A percentile compares a stretch with the other conserved stretches of the same genome.
These are phyloP conservation scores for Tichodroma muraria DNA, from an alignment of 2,113 vertebrate genomes.

Conservation along the genomic window DNA sequence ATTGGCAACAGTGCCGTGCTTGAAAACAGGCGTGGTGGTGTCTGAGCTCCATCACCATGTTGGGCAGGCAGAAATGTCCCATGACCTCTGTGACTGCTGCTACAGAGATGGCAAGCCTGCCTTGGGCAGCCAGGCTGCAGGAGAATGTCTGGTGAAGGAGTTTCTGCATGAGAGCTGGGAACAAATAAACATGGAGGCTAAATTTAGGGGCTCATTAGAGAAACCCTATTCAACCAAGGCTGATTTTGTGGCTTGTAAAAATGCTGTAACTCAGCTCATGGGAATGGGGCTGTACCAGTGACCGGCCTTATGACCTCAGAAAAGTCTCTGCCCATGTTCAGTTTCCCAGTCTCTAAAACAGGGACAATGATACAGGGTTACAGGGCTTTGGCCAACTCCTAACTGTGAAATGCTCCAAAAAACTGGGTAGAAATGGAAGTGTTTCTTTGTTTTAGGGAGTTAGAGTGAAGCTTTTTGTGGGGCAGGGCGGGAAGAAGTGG, in stretches of 20 bases:
- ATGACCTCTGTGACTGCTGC: background rate
- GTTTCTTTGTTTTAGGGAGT: background rate
- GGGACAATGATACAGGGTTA: background rate
- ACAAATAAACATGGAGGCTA: background rate
- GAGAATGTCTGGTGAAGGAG: background rate
- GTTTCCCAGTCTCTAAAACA: background rate
- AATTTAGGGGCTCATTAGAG: background rate
- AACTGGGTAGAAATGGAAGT: background rate
- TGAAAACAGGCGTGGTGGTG: background rate
- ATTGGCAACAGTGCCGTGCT: background rate
- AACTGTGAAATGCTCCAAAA: background rate
- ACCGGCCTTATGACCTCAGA: background rate
- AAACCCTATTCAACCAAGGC: background rate
- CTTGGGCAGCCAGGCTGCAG: background rate
- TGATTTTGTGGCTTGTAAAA: background rate
- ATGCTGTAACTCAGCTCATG: background rate
- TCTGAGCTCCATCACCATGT: background rate
- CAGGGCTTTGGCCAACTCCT: background rate
- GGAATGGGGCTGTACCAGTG: background rate
- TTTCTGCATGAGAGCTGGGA: background rate
- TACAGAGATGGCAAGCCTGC: background rate
- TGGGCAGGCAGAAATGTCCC: background rate
- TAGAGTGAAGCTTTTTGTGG: background rate
- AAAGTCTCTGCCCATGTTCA: background rate
- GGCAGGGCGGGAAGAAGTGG: background rate